Evolutionary conservation across 2,113 vertebrate genomes (phyloP), one percentile per base, ranked within the genome.

Genomic region (Panurus biarmicus): DNA sequence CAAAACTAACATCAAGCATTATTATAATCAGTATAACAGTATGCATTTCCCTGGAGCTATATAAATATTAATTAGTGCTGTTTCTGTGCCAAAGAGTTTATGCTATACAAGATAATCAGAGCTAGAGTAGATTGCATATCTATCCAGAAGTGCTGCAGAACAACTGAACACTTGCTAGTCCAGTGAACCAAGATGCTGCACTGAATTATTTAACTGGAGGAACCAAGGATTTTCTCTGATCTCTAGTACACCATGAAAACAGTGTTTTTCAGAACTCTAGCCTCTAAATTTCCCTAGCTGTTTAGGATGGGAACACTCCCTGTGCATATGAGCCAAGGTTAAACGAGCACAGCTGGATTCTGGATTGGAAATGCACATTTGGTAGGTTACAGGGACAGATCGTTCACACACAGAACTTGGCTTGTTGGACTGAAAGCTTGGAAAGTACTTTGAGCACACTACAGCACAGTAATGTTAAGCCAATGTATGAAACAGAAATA

Each of bases 341-440:
- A 95, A 97, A 85, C 71, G 93, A 96, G 89, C 89, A 83, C 94
- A 96, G 89, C 84, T 95, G 95, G 93, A 85, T 82, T 92, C 89
- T 89, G 78, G 75, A 67, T 82, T 93, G 87, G 87, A 87, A 85
- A 44, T 74, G 56, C 6, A 10, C 48, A 29, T 90, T 91, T 87
- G n/a, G 67, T 87, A 66, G 48, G 64, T 95, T 93, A 87, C 93
- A 94, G 17, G 83, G 74, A 73, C 78, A 85, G 40, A 83, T 77
- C 0, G 0, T 90, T 94, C 91, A 77, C 73, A 80, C 71, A 47
- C 17, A 94, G 70, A 87, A 72, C 87, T 91, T 91, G 62, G 47
- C 87, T 90, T 82, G 26, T 73, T 95, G 85, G 74, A 65, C 77
- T 77, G 67, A 80, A 80, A 60, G 67, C 60, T 77, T 96, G 92